Base-by-base conservation (phyloP, 2,888 invertebrate genomes). In the Autographa pulchrina region DNA sequence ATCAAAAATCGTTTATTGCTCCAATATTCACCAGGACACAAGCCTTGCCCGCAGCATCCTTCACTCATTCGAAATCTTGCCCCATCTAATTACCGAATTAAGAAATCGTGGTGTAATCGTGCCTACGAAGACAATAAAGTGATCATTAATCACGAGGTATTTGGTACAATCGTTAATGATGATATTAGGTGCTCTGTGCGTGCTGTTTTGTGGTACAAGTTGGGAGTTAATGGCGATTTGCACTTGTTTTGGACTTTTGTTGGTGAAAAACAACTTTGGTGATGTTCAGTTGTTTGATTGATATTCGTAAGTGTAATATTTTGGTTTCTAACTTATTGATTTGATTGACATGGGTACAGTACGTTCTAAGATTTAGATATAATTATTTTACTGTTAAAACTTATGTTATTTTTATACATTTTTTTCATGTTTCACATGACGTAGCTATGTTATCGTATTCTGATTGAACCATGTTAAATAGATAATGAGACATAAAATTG, bases 61-160 rank as follows among this genome's bases (percentile, higher is more conserved):
- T 90, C 89, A 84, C 83, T 91, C 92, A 88, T 86, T 84, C 84
- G 71, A 85, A 85, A 89, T 86, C 83, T 93, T 92, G 89, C 92
- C 87, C 91, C 92, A 90, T 91, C 93, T 93, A 94, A 94, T 95
- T 92, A 94, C 90, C 85, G 93, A 93, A 94, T 94, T 94, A 94
- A 94, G 94, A 95, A 94, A 94, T 94, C 93, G 93, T 90, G 91
- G 88, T 88, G 81, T 78, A 83, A 83, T 92, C 91, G 92, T 92
- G 92, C 90, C 91, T 91, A 90, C 88, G 89, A 91, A 94, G 94
- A 94, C 94, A 94, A 95, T 94, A 92, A 93, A 92, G 89, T 89
- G 86, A 89, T 91, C 94, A 95, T 95, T 93, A 95, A 95, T 95
- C 95, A 95, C 86, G 87, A 84, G 90, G 93, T 90, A 94, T 94